phyloP scores from a whole-genome alignment of 2,797 vertebrate genomes.

The Neopelma chrysocephalum region DNA sequence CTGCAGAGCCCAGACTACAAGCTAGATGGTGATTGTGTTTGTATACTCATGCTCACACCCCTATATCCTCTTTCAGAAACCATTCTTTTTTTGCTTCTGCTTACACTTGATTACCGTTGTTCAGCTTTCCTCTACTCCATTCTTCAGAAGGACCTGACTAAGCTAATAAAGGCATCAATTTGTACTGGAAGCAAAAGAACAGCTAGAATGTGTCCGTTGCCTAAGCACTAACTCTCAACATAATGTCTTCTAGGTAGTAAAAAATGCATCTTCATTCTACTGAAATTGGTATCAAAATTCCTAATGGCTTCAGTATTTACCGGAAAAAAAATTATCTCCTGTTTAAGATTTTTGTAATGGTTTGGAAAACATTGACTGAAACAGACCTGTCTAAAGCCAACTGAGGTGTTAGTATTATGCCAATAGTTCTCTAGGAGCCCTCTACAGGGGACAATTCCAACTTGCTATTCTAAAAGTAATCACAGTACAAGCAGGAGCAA shows the following conservation, averaged over 20 bases:
- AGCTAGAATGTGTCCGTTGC: not conserved
- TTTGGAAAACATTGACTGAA: not conserved
- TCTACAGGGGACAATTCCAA: not conserved
- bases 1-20: not conserved
- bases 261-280: not conserved
- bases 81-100: not conserved
- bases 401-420: not conserved
- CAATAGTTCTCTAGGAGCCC: not conserved
- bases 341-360: not conserved
- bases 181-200: not conserved
- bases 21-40: not conserved
- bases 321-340: not conserved
- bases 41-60: not conserved
- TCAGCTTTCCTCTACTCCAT: not conserved
- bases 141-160: not conserved
- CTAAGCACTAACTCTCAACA: not conserved
- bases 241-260: not conserved
- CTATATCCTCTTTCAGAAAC: fast-evolving
- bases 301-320: not conserved
- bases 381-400: not conserved
- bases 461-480: not conserved
- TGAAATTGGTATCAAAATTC: not conserved
- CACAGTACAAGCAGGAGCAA: not conserved
- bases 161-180: not conserved
- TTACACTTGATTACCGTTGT: not conserved